These are phyloP conservation scores for Hemiprocne comata DNA, from an alignment of 2,113 vertebrate species.

Conservation along the genomic window DNA sequence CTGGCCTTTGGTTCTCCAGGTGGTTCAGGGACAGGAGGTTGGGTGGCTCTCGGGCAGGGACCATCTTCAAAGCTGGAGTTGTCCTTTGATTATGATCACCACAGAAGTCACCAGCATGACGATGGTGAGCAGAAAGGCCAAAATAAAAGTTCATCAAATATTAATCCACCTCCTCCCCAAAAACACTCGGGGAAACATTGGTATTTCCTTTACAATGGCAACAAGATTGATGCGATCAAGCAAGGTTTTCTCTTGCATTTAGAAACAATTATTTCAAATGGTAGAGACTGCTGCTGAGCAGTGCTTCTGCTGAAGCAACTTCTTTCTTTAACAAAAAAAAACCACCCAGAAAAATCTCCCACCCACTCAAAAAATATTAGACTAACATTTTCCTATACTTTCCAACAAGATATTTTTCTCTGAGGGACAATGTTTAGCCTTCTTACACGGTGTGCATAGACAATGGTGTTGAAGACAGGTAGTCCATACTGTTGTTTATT, in stretches of 20 bases:
- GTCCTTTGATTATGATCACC: background rate
- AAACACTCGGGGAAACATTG: background rate
- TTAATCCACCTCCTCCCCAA: background rate
- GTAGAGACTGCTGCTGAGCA: background rate
- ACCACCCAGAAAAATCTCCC: background rate
- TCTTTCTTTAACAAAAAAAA: background rate
- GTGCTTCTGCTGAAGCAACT: background rate
- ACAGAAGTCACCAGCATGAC: background rate
- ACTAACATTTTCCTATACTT: background rate
- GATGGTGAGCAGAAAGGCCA: background rate
- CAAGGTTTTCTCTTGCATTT: background rate
- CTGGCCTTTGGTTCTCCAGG: background rate
- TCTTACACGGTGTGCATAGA: background rate
- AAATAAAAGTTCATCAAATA: background rate
- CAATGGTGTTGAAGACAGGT: background rate
- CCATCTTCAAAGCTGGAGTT: background rate
- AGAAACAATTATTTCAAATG: background rate
- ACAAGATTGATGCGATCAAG: background rate
- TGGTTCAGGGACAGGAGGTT: rapidly evolving
- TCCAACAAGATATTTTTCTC: background rate
- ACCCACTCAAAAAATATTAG: background rate
- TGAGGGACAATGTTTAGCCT: background rate
- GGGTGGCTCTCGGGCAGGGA: background rate
- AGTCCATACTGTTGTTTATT: constrained; percentile 39
- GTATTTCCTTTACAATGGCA: background rate